Percentiles rank a stretch among this genome's conserved stretches.
Evolutionary conservation across 2,888 invertebrate genomes (phyloP).

Genomic region (Galerucella calmariensis): DNA sequence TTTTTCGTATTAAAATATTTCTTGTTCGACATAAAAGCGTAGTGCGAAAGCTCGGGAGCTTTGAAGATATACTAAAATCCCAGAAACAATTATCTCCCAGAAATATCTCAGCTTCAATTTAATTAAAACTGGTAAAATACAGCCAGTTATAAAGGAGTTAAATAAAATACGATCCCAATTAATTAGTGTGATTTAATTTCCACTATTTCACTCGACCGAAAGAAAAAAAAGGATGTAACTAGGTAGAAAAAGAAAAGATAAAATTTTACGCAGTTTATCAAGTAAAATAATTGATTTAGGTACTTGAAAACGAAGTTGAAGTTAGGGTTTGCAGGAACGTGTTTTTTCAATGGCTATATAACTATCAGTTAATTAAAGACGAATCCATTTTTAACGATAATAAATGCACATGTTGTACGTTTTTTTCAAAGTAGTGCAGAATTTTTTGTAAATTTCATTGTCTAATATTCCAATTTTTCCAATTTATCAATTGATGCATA

Average conservation of each 20-base stretch:
- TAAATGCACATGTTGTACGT: too few relatives aligned
- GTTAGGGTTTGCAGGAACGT: too few relatives aligned
- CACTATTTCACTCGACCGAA: background rate
- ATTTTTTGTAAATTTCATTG: too few relatives aligned
- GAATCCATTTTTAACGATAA: too few relatives aligned
- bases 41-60: background rate
- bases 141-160: conserved; percentile 14
- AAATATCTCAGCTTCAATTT: conserved; percentile 9
- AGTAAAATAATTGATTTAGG: conserved; percentile 21
- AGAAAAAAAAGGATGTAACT: conserved; percentile 16
- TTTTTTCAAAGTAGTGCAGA: too few relatives aligned
- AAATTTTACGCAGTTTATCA: conserved; percentile 24
- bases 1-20: background rate
- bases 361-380: too few relatives aligned
- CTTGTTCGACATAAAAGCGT: background rate
- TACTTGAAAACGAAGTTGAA: background rate
- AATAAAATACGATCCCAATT: conserved; percentile 23
- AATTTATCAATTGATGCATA: too few relatives aligned
- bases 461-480: too few relatives aligned
- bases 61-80: background rate
- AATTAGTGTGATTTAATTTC: conserved; percentile 27
- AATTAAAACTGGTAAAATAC: conserved; percentile 15
- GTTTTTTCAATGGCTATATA: too few relatives aligned
- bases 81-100: conserved; percentile 18
- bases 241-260: conserved; percentile 16